These are phyloP conservation scores for Leptinotarsa peninsularis DNA, from an alignment of 2,888 invertebrate genomes.

Conservation along the genomic window DNA sequence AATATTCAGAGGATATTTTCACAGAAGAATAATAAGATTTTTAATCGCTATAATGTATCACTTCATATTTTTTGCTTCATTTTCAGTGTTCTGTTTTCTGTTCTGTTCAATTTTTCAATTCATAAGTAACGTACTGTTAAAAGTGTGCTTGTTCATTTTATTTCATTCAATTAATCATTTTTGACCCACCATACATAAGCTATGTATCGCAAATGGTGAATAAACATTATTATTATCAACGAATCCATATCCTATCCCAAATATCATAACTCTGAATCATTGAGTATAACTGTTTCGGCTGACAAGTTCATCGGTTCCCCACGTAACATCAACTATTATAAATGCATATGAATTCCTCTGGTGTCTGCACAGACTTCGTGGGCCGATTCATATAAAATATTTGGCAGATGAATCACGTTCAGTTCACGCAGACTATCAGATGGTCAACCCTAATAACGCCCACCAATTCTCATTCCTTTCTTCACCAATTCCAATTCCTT, in stretches of 20 bases:
- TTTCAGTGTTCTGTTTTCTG: too few relatives aligned
- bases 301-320: slow-evolving; percentile 10
- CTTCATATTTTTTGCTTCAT: too few relatives aligned
- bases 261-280: not conserved
- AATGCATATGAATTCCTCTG: slow-evolving; percentile 5
- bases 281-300: not conserved
- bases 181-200: too few relatives aligned
- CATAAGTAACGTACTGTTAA: too few relatives aligned
- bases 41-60: too few relatives aligned
- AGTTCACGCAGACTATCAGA: slow-evolving; percentile 25
- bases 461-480: not conserved
- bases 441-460: slow-evolving; percentile 20
- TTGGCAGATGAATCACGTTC: slow-evolving; percentile 21
- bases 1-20: too few relatives aligned
- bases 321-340: slow-evolving; percentile 3
- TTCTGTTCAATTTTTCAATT: too few relatives aligned
- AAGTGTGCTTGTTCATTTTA: too few relatives aligned
- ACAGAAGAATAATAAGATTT: too few relatives aligned
- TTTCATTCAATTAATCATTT: too few relatives aligned
- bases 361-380: slow-evolving; percentile 14
- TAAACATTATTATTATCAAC: too few relatives aligned
- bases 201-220: too few relatives aligned
- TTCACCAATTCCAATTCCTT: slow-evolving; percentile 2
- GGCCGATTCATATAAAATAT: slow-evolving; percentile 18
- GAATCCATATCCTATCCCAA: not conserved